Base-by-base conservation (phyloP, 2,113 vertebrate genomes). In the Climacteris rufus region DNA sequence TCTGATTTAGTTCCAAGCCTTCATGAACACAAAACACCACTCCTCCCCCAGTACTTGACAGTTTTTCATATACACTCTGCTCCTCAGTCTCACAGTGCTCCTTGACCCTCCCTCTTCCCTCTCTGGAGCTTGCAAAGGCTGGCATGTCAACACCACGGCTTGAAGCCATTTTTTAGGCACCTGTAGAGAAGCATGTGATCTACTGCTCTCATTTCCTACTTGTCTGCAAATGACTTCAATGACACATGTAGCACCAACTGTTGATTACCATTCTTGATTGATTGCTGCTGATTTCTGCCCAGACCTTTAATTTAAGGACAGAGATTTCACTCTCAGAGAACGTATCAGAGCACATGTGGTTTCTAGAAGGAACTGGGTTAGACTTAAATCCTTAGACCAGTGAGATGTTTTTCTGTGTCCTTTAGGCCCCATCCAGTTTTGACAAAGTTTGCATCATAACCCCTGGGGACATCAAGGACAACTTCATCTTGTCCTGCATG, bases 331-430 rank as follows among this genome's bases (percentile, higher is more conserved):
- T 69, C 59, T 49, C 3, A 2, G 81, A 56, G 31, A 60, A 56
- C 8, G 7, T 13, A 37, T 11, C 72, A 40, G 21, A 87, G n/a
- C 15, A 78, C 27, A 14, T 14, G 6, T 49, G 28, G 17, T 59
- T 75, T 72, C 61, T 61, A n/a, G n/a, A 90, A 87, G 12, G 28
- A 95, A 11, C n/a, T 69, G n/a, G 23, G 66, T 89, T 68, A 79
- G 49, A 64, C 37, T 61, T 37, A 22, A 33, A 61, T 60, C 19
- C 50, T 72, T 45, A 33, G 13, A 28, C 18, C n/a, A 15, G 22
- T 1, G 3, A 40, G n/a, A 40, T 11, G 22, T 25, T 76, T 57
- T 94, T 59, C 23, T 53, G 25, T 31, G 13, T 52, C 37, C 52
- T 45, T 52, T 39, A 54, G 50, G 42, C 59, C 83, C 25, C 52